Percentiles rank a stretch among this genome's conserved stretches.
These are phyloP conservation scores for Diaphora mendica DNA, from an alignment of 2,888 invertebrate genomes.

Conservation along the genomic window DNA sequence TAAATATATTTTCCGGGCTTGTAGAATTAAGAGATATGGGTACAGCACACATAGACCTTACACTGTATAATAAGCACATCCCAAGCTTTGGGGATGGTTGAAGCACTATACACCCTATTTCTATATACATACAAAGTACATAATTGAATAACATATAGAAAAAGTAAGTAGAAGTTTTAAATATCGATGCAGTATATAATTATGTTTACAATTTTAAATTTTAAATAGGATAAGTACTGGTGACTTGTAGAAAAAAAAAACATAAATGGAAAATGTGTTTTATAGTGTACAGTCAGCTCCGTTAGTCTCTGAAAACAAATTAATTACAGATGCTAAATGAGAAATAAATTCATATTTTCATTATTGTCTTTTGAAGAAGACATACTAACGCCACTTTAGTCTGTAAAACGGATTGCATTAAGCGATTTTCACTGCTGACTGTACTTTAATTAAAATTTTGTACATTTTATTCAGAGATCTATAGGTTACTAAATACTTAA, in stretches of 20 bases:
- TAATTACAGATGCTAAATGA: background rate
- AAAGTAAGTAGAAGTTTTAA: slow-evolving; percentile 42
- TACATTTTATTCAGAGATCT: background rate
- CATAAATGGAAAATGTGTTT: background rate
- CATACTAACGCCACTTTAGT: too few species aligned
- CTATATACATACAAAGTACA: slow-evolving; percentile 26
- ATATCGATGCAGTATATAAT: slow-evolving; percentile 57
- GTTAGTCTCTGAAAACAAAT: background rate
- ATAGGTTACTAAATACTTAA: background rate
- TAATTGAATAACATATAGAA: slow-evolving; percentile 18
- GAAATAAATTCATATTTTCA: background rate
- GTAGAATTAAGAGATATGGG: slow-evolving; percentile 34
- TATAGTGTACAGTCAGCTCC: background rate
- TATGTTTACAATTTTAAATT: too few species aligned
- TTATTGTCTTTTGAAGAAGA: background rate
- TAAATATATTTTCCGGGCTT: slow-evolving; percentile 39
- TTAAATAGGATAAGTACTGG: background rate
- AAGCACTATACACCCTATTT: slow-evolving; percentile 48
- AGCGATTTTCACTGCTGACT: background rate
- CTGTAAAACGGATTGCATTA: background rate
- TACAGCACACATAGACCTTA: slow-evolving; percentile 36
- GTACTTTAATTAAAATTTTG: background rate
- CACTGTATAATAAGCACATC: slow-evolving; percentile 51
- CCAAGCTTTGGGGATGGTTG: slow-evolving; percentile 49
- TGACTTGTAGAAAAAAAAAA: background rate